These are phyloP conservation scores for Balaenoptera acutorostrata DNA, from an alignment of 2,113 vertebrate genomes.

Conservation along the genomic window DNA sequence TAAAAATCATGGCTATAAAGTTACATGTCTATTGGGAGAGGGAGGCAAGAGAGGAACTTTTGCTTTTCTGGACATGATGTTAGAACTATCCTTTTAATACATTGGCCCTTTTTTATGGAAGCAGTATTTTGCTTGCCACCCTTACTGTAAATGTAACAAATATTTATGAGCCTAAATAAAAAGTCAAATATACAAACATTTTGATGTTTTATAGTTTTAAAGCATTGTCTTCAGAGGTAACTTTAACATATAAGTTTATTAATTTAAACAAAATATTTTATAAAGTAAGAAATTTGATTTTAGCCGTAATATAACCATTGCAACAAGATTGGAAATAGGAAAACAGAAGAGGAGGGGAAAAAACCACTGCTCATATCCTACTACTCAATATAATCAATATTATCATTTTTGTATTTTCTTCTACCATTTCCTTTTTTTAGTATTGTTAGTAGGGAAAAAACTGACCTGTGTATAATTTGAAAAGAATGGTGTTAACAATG, in stretches of 20 bases:
- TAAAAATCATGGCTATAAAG: not conserved
- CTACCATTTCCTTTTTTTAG: not conserved
- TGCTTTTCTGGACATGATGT: not conserved
- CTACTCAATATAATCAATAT: not conserved
- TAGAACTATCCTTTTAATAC: conserved; percentile 8
- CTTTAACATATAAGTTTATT: conserved; percentile 24
- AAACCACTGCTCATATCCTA: not conserved
- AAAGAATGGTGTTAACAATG: not conserved
- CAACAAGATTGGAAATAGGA: not conserved
- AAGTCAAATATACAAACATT: conserved; percentile 4
- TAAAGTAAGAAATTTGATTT: conserved; percentile 18
- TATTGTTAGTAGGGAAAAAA: not conserved
- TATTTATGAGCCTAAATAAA: not conserved
- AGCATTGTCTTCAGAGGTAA: not conserved
- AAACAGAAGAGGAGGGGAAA: not conserved
- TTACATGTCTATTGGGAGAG: not conserved
- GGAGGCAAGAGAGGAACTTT: not conserved
- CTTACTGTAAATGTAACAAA: not conserved
- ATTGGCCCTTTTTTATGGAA: not conserved
- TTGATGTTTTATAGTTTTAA: conserved; percentile 23
- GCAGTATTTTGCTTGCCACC: not conserved
- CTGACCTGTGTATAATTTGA: not conserved
- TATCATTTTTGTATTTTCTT: conserved; percentile 19
- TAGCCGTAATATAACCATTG: not conserved
- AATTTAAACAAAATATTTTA: conserved; percentile 9